phyloP scores from a whole-genome alignment of 2,888 invertebrate species.

The Pseudococcus jackbeardsleyi region DNA sequence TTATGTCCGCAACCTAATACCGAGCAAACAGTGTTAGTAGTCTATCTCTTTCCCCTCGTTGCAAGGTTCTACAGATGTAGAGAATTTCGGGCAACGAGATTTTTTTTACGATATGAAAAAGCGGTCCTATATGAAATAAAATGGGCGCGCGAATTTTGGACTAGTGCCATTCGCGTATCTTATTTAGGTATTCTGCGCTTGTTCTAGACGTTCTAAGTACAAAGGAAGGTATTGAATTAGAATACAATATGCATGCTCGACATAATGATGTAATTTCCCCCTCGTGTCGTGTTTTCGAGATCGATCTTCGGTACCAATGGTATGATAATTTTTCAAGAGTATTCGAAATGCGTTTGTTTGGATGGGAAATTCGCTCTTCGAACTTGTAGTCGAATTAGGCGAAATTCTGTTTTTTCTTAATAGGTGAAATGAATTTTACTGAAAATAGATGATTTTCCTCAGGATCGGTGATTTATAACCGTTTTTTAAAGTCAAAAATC shows the following conservation, averaged over 20 bases:
- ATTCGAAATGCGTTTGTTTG: no score
- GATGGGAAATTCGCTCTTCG: no score
- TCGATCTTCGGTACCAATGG: no score
- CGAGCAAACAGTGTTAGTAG: background rate
- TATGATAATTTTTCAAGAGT: no score
- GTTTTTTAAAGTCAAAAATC: no score
- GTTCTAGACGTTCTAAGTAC: conserved; percentile 8
- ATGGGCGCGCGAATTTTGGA: conserved; percentile 39
- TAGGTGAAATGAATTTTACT: no score
- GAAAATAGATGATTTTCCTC: no score
- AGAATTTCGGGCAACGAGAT: background rate
- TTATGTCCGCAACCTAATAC: no score
- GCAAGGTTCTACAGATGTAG: background rate
- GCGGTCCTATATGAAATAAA: conserved; percentile 19
- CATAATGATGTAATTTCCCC: background rate
- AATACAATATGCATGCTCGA: background rate
- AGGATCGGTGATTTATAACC: no score
- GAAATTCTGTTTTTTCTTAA: no score
- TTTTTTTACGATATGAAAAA: background rate
- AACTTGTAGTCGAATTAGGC: no score
- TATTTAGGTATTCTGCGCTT: conserved; percentile 18
- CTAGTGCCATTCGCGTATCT: background rate
- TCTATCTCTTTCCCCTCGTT: background rate
- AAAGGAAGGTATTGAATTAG: conserved; percentile 24
- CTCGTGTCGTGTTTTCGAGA: no score